A percentile compares a stretch with the other conserved stretches of the same genome.
Conservation (phyloP, 2,888 invertebrate genomes). For the Lasioglossum vierecki region DNA sequence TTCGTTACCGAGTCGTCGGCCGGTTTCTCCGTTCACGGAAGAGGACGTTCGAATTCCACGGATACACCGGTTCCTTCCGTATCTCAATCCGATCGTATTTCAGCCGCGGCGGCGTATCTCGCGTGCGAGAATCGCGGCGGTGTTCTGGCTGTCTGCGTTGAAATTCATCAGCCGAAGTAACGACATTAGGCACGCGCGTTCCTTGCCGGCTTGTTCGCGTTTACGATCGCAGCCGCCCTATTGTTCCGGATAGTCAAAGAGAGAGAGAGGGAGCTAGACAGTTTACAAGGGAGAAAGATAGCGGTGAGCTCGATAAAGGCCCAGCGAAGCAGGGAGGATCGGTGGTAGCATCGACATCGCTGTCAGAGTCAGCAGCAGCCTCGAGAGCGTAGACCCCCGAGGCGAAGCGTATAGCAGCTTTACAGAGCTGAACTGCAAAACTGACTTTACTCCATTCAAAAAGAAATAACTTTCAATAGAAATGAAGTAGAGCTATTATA, state of each 20-base stretch:
- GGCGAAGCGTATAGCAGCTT: conserved; percentile 54
- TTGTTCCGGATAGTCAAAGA: conserved; percentile 22
- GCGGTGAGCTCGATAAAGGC: conserved; percentile 20
- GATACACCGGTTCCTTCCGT: conserved; percentile 17
- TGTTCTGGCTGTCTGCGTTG: conserved; percentile 35
- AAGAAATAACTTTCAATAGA: too few relatives aligned
- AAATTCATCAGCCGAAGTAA: conserved; percentile 48
- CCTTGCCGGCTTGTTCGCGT: conserved; percentile 13
- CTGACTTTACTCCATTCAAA: too few relatives aligned
- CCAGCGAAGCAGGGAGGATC: conserved; percentile 34
- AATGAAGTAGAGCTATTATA: too few relatives aligned
- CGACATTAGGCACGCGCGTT: conserved; percentile 63
- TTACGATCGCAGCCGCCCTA: conserved; percentile 10
- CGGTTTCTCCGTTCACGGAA: conserved; percentile 22
- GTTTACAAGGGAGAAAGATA: neutral
- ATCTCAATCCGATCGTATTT: conserved; percentile 38
- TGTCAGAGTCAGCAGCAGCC: conserved; percentile 60
- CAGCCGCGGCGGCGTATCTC: conserved; percentile 19
- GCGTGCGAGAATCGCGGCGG: conserved; percentile 22
- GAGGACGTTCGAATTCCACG: conserved; percentile 31
- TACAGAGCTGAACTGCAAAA: neutral
- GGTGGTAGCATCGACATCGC: conserved; percentile 52
- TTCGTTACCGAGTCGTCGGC: neutral
- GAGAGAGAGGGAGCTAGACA: neutral
- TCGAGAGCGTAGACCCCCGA: conserved; percentile 53